A percentile compares a stretch with the other conserved stretches of the same genome.
These are phyloP conservation scores for Gymnosoma rotundatum DNA, from an alignment of 2,888 invertebrate species.

Conservation along the genomic window DNA sequence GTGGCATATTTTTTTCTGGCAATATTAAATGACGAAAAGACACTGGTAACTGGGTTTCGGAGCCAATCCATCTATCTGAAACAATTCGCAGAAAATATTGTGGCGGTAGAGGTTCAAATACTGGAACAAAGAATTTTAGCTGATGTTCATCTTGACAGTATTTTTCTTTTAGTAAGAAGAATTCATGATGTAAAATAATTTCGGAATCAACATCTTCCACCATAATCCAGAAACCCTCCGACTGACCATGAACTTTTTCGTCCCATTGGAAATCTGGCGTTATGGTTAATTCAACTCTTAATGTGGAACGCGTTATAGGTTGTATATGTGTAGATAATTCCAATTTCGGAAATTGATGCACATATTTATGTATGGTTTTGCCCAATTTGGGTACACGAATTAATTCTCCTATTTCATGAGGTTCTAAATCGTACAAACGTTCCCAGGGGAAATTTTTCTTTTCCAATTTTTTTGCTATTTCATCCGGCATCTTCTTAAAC, in stretches of 20 bases:
- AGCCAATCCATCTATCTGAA: conserved; percentile 95
- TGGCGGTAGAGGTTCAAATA: conserved; percentile 98
- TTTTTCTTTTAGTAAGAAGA: conserved; percentile 96
- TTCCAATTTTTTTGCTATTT: conserved; percentile 97
- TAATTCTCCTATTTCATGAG: conserved; percentile 97
- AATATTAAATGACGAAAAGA: conserved; percentile 98
- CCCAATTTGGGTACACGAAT: conserved; percentile 83
- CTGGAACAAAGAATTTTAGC: conserved; percentile 98
- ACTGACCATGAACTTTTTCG: conserved; percentile 92
- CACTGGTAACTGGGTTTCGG: conserved; percentile 97
- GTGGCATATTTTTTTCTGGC: conserved; percentile 98
- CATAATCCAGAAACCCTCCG: conserved; percentile 94
- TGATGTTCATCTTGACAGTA: conserved; percentile 97
- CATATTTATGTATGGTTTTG: conserved; percentile 94
- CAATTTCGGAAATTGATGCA: conserved; percentile 97
- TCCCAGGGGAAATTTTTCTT: conserved; percentile 98
- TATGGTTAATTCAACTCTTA: conserved; percentile 97
- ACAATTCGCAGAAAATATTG: conserved; percentile 97
- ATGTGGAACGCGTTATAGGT: conserved; percentile 96
- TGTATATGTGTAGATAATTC: conserved; percentile 98
- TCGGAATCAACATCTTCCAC: conserved; percentile 95
- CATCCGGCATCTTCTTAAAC: conserved; percentile 98
- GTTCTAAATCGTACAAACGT: conserved; percentile 96
- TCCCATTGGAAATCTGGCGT: conserved; percentile 99
- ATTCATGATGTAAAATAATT: conserved; percentile 96